Percentiles rank a stretch among this genome's conserved stretches.
phyloP scores from a whole-genome alignment of 2,888 invertebrate genomes.

The Idaea biselata region DNA sequence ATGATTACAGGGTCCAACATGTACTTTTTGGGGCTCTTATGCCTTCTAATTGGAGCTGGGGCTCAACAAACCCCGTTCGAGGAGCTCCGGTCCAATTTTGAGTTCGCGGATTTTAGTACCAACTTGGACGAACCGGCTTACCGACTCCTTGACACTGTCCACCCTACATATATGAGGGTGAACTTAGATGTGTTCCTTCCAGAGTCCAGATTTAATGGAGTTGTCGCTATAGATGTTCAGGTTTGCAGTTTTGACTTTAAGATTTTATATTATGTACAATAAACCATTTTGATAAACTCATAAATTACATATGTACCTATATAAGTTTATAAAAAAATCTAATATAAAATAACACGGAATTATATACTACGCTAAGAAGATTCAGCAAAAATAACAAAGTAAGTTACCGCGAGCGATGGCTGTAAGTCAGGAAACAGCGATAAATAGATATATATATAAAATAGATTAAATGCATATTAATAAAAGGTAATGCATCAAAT shows the following conservation, averaged over 20 bases:
- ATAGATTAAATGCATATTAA: background rate
- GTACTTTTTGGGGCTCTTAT: slow-evolving; percentile 43
- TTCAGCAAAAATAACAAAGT: too few species aligned
- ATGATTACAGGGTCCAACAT: slow-evolving; percentile 48
- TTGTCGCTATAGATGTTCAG: slow-evolving; percentile 45
- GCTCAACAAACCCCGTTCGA: slow-evolving; percentile 49
- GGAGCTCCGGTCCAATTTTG: slow-evolving; percentile 55
- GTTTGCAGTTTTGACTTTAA: slow-evolving; percentile 39
- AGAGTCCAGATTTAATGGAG: slow-evolving; percentile 52
- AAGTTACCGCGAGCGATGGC: too few species aligned
- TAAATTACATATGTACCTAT: too few species aligned
- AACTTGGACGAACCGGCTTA: slow-evolving; percentile 59
- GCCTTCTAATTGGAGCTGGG: slow-evolving; percentile 47
- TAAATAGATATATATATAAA: background rate
- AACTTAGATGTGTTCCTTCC: slow-evolving; percentile 59
- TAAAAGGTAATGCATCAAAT: background rate
- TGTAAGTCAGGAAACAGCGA: background rate
- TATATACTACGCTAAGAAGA: too few species aligned
- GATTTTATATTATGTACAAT: too few species aligned
- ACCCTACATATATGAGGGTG: slow-evolving; percentile 48
- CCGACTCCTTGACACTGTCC: slow-evolving; percentile 52
- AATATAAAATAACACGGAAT: too few species aligned
- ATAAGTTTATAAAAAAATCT: too few species aligned
- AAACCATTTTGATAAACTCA: too few species aligned
- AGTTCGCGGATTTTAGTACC: slow-evolving; percentile 46